A percentile compares a stretch with the other conserved stretches of the same genome.
phyloP scores from a whole-genome alignment of 2,888 invertebrate genomes.

The Calameuta idolon region DNA sequence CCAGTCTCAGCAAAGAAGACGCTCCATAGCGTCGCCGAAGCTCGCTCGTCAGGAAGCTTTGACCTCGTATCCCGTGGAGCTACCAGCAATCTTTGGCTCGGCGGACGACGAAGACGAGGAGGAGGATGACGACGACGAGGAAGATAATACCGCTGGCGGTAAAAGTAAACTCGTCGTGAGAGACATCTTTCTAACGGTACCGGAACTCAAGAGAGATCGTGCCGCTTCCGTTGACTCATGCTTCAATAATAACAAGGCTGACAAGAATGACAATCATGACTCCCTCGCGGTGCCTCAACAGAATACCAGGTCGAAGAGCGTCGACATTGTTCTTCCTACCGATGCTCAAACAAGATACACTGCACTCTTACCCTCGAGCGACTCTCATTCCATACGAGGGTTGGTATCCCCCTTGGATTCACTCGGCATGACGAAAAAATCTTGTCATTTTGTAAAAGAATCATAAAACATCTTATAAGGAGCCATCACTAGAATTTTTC shows the following conservation, averaged over 20 bases:
- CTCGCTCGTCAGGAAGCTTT: conserved; percentile 82
- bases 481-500: neutral
- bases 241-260: conserved; percentile 77
- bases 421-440: neutral
- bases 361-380: conserved; percentile 71
- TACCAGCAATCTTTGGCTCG: conserved; percentile 37
- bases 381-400: conserved; percentile 62
- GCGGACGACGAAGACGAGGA: conserved; percentile 33
- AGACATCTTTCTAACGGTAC: conserved; percentile 84
- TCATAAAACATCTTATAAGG: neutral
- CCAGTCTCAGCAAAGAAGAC: conserved; percentile 69
- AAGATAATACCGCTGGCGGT: conserved; percentile 8
- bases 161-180: conserved; percentile 69
- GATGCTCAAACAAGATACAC: conserved; percentile 88
- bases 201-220: conserved; percentile 85
- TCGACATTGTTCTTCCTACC: conserved; percentile 89
- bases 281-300: conserved; percentile 80
- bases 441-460: neutral
- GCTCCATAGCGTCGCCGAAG: conserved; percentile 75
- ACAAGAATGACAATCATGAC: conserved; percentile 78
- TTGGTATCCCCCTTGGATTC: conserved; percentile 53
- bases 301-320: conserved; percentile 82
- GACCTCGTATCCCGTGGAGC: conserved; percentile 70
- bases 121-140: conserved; percentile 35
- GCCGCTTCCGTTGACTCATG: conserved; percentile 91